These are phyloP conservation scores for Drosophila koepferae DNA, from an alignment of 2,888 invertebrate genomes.

Conservation along the genomic window DNA sequence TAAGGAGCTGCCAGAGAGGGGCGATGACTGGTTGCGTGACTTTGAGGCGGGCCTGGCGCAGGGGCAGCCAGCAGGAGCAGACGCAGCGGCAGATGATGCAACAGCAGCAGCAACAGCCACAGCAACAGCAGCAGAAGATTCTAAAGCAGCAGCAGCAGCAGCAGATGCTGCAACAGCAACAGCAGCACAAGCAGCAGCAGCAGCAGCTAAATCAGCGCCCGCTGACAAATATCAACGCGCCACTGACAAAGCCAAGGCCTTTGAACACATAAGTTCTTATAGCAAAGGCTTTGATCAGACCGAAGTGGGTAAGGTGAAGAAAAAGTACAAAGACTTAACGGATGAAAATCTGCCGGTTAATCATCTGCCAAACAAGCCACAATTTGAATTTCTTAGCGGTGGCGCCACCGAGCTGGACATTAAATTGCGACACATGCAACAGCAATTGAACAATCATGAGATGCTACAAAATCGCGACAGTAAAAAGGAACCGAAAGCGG, in stretches of 20 bases:
- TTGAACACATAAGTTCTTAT: conserved; percentile 12
- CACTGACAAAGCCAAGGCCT: neutral
- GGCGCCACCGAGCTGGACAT: conserved; percentile 44
- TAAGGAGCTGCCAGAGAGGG: conserved; percentile 36
- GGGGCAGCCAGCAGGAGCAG: neutral
- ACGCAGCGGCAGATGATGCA: neutral
- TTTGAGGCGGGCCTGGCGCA: conserved; percentile 35
- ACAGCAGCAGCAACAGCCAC: neutral
- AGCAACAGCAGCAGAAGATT: neutral
- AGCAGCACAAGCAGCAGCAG: neutral
- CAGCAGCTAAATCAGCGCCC: neutral
- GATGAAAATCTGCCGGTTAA: neutral
- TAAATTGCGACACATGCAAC: conserved; percentile 41
- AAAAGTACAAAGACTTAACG: conserved; percentile 48
- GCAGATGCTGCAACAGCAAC: neutral
- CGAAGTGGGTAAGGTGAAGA: conserved; percentile 60
- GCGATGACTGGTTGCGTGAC: conserved; percentile 73
- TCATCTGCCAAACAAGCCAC: neutral
- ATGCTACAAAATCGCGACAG: neutral
- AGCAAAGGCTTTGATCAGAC: conserved; percentile 41
- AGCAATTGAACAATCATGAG: conserved; percentile 31
- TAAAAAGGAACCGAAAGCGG: neutral
- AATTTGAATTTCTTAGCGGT: fast-evolving
- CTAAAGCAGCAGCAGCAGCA: neutral
- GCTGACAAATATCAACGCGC: conserved; percentile 28